Percentiles rank a stretch among this genome's conserved stretches.
Conservation (phyloP, 1,140 invertebrate species). For the Penaeus indicus region DNA sequence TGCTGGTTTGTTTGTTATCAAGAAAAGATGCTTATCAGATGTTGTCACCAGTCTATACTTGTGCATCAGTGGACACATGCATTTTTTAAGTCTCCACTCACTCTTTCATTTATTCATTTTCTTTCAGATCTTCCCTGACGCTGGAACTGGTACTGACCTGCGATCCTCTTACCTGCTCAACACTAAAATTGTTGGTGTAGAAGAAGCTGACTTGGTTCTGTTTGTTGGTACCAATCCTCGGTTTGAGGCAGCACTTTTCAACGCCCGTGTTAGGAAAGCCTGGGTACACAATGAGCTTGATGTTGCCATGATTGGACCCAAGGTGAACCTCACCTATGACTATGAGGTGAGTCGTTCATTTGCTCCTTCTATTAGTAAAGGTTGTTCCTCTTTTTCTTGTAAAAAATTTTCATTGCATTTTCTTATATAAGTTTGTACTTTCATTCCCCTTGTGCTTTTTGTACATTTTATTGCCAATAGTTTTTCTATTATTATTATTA, state of each 20-base stretch:
- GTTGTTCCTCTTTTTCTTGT: background rate
- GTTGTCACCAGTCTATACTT: too few species aligned
- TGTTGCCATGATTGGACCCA: slow-evolving; percentile 85
- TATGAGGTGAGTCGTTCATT: slow-evolving; percentile 78
- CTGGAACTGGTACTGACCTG: slow-evolving; percentile 89
- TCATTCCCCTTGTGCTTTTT: too few species aligned
- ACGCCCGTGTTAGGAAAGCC: slow-evolving; percentile 94
- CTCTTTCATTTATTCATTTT: background rate
- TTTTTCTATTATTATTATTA: too few species aligned
- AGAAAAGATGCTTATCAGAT: too few species aligned
- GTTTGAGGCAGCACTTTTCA: slow-evolving; percentile 96
- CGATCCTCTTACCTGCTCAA: slow-evolving; percentile 94
- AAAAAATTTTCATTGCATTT: slow-evolving; percentile 15
- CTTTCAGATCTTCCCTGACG: slow-evolving; percentile 76
- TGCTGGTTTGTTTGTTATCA: too few species aligned
- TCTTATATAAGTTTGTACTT: background rate
- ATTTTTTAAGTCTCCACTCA: background rate
- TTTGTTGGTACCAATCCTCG: slow-evolving; percentile 97
- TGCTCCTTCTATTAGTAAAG: background rate
- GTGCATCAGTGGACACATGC: background rate
- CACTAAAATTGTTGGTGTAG: slow-evolving; percentile 87
- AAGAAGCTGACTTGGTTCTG: slow-evolving; percentile 93
- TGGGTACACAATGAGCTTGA: slow-evolving; percentile 89
- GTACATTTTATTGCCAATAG: too few species aligned
- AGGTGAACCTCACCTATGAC: slow-evolving; percentile 94